Conservation (phyloP, 2,797 vertebrate species). For the Lepus townsendii region DNA sequence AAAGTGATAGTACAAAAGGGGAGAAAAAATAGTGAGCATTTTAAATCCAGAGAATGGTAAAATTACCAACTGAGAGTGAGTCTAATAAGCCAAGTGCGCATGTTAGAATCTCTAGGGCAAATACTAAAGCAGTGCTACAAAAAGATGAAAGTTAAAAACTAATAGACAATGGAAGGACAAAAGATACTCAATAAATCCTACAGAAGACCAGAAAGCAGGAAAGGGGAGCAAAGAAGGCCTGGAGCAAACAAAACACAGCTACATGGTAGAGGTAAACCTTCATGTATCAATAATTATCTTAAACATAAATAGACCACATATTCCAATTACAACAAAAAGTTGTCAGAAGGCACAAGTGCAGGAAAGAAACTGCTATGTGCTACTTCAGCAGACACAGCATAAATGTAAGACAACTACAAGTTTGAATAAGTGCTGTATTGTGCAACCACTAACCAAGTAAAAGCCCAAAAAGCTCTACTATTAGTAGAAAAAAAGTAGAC, state of each 20-base stretch:
- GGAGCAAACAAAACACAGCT: neutral
- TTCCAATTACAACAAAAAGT: constrained; percentile 16
- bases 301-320: constrained; percentile 17
- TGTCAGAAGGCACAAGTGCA: too few relatives aligned
- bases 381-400: neutral
- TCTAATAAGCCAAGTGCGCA: neutral
- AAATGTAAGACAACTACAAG: neutral
- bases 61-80: neutral
- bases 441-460: neutral
- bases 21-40: neutral
- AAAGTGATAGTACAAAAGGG: neutral
- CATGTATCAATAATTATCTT: neutral
- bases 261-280: neutral
- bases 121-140: neutral
- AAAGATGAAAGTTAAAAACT: neutral
- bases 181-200: neutral
- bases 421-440: neutral
- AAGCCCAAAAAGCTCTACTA: neutral
- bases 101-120: constrained; percentile 27
- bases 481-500: neutral
- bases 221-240: neutral
- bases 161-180: constrained; percentile 8
- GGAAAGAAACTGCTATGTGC: neutral
- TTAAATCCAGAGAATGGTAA: constrained; percentile 23
- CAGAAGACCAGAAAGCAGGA: neutral